A percentile compares a stretch with the other conserved stretches of the same genome.
phyloP scores from a whole-genome alignment of 2,113 vertebrate genomes.

The Alectura lathami region DNA sequence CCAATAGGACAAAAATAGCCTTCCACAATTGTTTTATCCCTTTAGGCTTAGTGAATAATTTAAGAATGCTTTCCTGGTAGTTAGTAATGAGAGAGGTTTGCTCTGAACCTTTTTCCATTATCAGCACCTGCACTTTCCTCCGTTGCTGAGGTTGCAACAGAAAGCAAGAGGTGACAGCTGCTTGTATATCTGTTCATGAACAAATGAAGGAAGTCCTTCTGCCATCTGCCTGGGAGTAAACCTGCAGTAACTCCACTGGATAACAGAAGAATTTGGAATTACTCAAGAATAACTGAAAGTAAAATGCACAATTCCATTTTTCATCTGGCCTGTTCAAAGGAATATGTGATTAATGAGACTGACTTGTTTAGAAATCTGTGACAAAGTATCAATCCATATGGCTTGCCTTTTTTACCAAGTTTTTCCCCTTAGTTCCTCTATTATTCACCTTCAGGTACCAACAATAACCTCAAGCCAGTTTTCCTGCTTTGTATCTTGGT shows the following conservation, averaged over 20 bases:
- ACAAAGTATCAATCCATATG: not conserved
- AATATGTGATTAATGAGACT: conserved; percentile 31
- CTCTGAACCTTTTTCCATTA: conserved; percentile 30
- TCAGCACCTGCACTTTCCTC: conserved; percentile 23
- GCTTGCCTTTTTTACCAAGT: not conserved
- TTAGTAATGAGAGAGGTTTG: conserved; percentile 50
- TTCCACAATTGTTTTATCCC: conserved; percentile 32
- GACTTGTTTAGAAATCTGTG: conserved; percentile 1
- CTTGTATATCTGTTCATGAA: conserved; percentile 16
- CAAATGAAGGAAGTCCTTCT: conserved; percentile 30
- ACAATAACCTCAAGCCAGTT: not conserved
- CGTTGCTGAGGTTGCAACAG: conserved; percentile 5
- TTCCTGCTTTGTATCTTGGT: not conserved
- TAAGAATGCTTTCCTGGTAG: conserved; percentile 44
- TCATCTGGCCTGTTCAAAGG: not conserved
- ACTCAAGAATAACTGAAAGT: not conserved
- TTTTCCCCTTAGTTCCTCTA: not conserved
- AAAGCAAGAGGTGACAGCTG: conserved; percentile 1
- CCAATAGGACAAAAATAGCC: conserved; percentile 58
- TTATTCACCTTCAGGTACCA: conserved; percentile 7
- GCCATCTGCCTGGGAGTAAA: not conserved
- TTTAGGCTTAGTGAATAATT: conserved; percentile 73
- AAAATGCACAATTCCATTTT: not conserved
- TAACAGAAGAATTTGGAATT: no score
- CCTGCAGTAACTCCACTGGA: not conserved